phyloP scores from a whole-genome alignment of 92 coral and sea anemone species.

The Zoanthus solanderi region DNA sequence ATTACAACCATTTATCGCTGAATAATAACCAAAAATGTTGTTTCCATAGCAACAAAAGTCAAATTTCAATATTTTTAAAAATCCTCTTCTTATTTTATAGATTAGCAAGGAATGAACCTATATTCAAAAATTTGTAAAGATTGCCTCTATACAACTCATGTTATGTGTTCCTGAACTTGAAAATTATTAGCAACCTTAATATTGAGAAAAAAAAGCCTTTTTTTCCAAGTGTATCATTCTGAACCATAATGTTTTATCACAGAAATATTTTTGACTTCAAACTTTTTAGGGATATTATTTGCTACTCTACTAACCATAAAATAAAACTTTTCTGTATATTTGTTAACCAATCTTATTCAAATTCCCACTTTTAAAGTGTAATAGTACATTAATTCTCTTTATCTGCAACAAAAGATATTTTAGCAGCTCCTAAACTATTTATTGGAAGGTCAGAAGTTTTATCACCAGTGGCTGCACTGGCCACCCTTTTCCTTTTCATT shows the following conservation, averaged over 20 bases:
- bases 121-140: background rate
- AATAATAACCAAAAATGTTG: background rate
- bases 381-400: background rate
- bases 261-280: background rate
- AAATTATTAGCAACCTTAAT: slow-evolving; percentile 6
- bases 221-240: background rate
- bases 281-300: background rate
- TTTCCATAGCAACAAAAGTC: slow-evolving; percentile 18
- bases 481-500: slow-evolving; percentile 1
- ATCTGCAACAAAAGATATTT: background rate
- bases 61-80: background rate
- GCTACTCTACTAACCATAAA: slow-evolving; percentile 1
- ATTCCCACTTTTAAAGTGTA: background rate
- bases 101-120: background rate
- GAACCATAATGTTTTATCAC: background rate
- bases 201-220: slow-evolving; percentile 1
- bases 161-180: background rate
- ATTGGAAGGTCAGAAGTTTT: slow-evolving; percentile 7
- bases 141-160: background rate
- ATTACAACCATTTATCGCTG: background rate
- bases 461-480: background rate
- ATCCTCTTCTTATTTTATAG: background rate
- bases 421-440: background rate
- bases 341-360: background rate
- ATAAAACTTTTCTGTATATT: background rate